Base-by-base conservation (phyloP, 2,888 invertebrate species). In the Adelognathus sp. region DNA sequence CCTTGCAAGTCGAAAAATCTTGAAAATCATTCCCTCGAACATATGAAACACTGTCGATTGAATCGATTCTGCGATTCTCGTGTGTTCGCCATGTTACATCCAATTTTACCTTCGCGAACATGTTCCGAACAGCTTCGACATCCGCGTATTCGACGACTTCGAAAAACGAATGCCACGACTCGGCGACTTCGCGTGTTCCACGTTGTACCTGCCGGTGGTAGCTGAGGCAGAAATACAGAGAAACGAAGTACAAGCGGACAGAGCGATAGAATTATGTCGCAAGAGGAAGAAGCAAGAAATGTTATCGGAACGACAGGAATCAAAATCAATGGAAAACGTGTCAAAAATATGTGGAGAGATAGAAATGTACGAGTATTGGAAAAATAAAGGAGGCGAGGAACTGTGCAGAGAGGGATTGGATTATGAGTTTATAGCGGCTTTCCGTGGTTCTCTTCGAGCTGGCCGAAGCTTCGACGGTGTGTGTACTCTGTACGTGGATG, bases 401-500 rank as follows among this genome's bases (percentile, higher is more conserved):
- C 41, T 50, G 50, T 33, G 56, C 44, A 61, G 77, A 82, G 81
- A 83, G 70, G 60, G 4, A 46, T n/a, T 11, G 80, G 81, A 85
- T 86, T 86, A 86, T 84, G 83, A 86, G 85, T 86, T 86, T 86
- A 84, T 82, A 73, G 81, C 80, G 79, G 82, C 64, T 85, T 83
- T 72, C 80, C 72, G 80, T 44, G 75, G 80, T 79, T 61, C 67
- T 72, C 81, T 78, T 79, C 81, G 81, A 83, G 81, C 67, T 31
- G 50, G 6, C 36, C 27, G 46, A 46, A 46, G 46, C 46, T 21
- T 46, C 46, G 21, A 21, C 3, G 21, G 24, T 11, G 36, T 16
- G 14, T 6, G 14, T 6, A 7, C 54, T 54, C 14, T n/a, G 1
- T 18, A 29, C 18, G 14, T 2, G 21, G 52, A 41, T 18, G 18